phyloP scores from a whole-genome alignment of 2,888 invertebrate species.

The Tribolium freemani region DNA sequence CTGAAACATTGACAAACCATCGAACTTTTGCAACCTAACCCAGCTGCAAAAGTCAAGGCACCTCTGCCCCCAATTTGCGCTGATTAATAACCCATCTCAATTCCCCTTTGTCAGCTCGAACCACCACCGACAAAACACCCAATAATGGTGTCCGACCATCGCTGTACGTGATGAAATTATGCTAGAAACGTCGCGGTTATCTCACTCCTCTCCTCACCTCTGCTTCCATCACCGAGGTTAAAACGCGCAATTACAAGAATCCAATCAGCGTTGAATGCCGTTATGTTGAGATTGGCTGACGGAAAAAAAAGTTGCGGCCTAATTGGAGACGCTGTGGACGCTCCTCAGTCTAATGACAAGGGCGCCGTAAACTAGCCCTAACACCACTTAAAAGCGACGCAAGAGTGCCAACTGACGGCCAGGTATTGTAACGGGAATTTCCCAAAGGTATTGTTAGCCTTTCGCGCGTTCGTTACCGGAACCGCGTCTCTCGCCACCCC shows the following conservation, averaged over 20 bases:
- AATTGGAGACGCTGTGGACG: slow-evolving; percentile 23
- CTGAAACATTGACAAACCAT: not conserved
- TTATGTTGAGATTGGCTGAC: slow-evolving; percentile 4
- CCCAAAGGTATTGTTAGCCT: slow-evolving; percentile 59
- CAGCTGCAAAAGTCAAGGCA: slow-evolving; percentile 23
- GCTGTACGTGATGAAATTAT: slow-evolving; percentile 21
- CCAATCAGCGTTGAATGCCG: slow-evolving; percentile 24
- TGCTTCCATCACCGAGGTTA: slow-evolving; percentile 1
- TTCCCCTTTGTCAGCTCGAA: not conserved
- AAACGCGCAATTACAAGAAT: slow-evolving; percentile 32
- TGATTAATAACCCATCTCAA: not conserved
- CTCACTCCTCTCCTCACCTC: not conserved
- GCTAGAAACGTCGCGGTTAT: slow-evolving; percentile 14
- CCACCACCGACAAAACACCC: not conserved
- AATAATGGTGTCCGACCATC: slow-evolving; percentile 3
- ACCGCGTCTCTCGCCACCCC: slow-evolving; percentile 45
- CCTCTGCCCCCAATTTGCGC: slow-evolving; percentile 2
- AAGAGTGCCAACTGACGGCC: slow-evolving; percentile 49
- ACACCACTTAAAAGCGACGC: slow-evolving; percentile 43
- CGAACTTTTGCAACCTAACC: not conserved
- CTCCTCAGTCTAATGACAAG: slow-evolving; percentile 29
- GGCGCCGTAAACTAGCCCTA: slow-evolving; percentile 38
- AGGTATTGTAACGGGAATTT: slow-evolving; percentile 59
- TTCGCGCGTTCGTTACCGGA: slow-evolving; percentile 53
- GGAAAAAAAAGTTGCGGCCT: not conserved